Evolutionary conservation across 2,797 vertebrate species (phyloP).

Genomic region (Cheirogaleus major): DNA sequence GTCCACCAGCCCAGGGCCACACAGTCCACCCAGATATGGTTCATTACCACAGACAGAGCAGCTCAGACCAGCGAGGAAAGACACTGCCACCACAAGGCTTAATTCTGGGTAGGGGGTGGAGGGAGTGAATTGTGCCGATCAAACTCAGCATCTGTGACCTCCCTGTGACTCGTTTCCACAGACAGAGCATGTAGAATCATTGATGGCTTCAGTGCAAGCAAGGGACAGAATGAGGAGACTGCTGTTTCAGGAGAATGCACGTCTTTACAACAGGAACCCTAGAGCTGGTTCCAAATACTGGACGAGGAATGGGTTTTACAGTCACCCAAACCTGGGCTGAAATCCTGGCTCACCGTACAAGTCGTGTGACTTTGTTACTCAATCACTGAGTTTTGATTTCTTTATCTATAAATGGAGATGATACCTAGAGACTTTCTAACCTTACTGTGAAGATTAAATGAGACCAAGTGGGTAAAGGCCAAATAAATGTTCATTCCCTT

Average conservation of each 20-base stretch:
- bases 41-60: neutral
- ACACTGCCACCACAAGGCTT: constrained; percentile 59
- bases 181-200: neutral
- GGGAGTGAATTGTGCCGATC: neutral
- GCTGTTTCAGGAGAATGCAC: neutral
- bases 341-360: neutral
- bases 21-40: neutral
- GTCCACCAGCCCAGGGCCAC: neutral
- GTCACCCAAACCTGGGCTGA: neutral
- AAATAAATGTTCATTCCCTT: neutral
- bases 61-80: neutral
- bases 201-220: neutral
- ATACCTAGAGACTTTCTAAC: neutral
- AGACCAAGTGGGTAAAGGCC: neutral
- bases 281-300: neutral
- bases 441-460: neutral
- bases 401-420: neutral
- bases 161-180: neutral
- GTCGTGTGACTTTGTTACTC: constrained; percentile 10
- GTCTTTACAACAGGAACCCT: neutral
- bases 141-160: neutral
- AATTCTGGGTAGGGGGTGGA: neutral
- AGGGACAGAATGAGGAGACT: neutral
- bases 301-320: neutral
- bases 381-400: neutral